Conservation (phyloP, 2,113 vertebrate genomes). For the Okapia johnstoni region DNA sequence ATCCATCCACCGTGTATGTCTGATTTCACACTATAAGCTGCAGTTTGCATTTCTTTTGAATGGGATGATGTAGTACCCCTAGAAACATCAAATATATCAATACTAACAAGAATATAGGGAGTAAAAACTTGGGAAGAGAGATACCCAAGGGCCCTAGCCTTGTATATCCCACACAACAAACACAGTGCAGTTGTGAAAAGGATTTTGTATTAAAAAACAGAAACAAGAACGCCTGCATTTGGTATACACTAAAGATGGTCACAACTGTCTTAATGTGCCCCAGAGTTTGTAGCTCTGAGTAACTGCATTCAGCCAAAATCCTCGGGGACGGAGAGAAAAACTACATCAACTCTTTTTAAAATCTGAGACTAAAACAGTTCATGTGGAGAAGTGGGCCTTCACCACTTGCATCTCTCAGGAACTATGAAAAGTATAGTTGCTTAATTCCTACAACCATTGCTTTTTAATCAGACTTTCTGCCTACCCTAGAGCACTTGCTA, state of each 20-base stretch:
- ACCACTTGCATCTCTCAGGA: not conserved
- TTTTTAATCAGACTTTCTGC: not conserved
- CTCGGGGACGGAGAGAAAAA: conserved; percentile 29
- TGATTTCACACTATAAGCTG: conserved; percentile 55
- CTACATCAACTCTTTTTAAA: not conserved
- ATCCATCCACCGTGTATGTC: conserved; percentile 67
- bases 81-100: conserved; percentile 43
- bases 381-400: conserved; percentile 49
- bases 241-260: not conserved
- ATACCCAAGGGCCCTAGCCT: conserved; percentile 19
- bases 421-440: not conserved
- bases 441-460: not conserved
- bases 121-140: conserved; percentile 33
- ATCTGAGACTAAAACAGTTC: conserved; percentile 19
- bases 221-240: not conserved
- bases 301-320: not conserved
- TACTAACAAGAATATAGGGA: conserved; percentile 43
- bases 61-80: conserved; percentile 35
- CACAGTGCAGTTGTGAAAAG: not conserved
- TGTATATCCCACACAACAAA: conserved; percentile 7
- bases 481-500: not conserved
- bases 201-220: not conserved
- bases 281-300: not conserved
- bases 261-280: not conserved
- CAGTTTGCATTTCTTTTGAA: conserved; percentile 64